These are phyloP conservation scores for Cyrtodaria siliqua DNA, from an alignment of 2,888 invertebrate species.

Conservation along the genomic window DNA sequence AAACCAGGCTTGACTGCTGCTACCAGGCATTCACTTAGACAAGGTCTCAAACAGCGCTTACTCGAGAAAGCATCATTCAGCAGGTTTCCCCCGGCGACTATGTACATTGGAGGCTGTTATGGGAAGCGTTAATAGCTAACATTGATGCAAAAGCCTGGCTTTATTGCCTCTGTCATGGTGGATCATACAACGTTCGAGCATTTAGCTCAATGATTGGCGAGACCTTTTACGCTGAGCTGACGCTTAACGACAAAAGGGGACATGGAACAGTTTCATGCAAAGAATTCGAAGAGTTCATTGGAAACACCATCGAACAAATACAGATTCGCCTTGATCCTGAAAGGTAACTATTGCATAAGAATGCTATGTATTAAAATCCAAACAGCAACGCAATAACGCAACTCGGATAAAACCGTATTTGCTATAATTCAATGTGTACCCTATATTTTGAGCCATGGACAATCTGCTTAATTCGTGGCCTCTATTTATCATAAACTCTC, in stretches of 20 bases:
- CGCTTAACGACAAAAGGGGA: slow-evolving; percentile 48
- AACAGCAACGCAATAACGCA: no score
- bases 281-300: slow-evolving; percentile 45
- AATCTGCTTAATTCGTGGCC: no score
- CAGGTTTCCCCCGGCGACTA: slow-evolving; percentile 26
- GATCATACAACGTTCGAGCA: slow-evolving; percentile 41
- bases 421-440: no score
- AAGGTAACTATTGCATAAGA: no score
- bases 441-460: no score
- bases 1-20: slow-evolving; percentile 32
- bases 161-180: slow-evolving; percentile 13
- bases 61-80: slow-evolving; percentile 16
- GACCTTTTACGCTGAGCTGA: slow-evolving; percentile 51
- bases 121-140: slow-evolving; percentile 39
- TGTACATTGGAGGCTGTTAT: slow-evolving; percentile 34
- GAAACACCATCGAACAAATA: slow-evolving; percentile 39
- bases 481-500: no score
- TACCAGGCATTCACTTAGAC: slow-evolving; percentile 19
- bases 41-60: slow-evolving; percentile 26
- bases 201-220: slow-evolving; percentile 44
- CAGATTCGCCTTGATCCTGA: slow-evolving; percentile 41
- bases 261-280: slow-evolving; percentile 43
- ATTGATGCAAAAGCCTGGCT: slow-evolving; percentile 41
- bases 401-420: no score
- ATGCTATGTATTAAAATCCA: no score